Evolutionary conservation across 2,113 vertebrate species (phyloP).

Genomic region (Marmota flaviventris): DNA sequence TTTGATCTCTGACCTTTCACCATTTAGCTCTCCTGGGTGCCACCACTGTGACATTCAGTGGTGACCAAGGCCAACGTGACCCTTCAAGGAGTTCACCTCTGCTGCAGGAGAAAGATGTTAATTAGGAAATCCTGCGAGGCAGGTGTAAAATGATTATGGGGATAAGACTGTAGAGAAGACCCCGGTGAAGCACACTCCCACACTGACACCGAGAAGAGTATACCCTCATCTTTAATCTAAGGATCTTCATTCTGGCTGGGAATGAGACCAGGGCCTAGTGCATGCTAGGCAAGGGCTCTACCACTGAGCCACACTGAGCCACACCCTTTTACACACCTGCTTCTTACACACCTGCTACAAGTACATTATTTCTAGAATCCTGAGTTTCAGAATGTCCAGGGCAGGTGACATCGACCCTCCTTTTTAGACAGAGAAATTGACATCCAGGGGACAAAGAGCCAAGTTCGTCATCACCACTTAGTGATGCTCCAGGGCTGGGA

Average conservation of each 20-base stretch:
- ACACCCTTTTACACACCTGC: no score
- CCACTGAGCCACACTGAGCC: neutral
- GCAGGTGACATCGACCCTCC: neutral
- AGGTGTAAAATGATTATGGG: neutral
- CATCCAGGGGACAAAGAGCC: neutral
- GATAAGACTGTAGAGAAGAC: neutral
- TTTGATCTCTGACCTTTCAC: neutral
- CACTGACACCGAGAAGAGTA: no score
- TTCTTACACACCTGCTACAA: neutral
- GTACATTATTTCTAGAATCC: neutral
- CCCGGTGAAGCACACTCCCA: no score
- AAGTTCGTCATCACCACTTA: neutral
- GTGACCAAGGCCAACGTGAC: neutral
- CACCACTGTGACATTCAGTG: fast-evolving
- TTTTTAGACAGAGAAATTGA: neutral
- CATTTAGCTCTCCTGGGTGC: neutral
- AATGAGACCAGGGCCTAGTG: no score
- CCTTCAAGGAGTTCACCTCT: neutral
- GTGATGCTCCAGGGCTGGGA: neutral
- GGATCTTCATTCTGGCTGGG: neutral
- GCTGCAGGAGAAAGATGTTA: neutral
- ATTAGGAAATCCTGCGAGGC: neutral
- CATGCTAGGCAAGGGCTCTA: neutral
- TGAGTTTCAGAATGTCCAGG: neutral
- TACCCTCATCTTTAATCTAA: neutral